Evolutionary conservation across 2,113 vertebrate genomes (phyloP).

Genomic region (Hemicordylus capensis): DNA sequence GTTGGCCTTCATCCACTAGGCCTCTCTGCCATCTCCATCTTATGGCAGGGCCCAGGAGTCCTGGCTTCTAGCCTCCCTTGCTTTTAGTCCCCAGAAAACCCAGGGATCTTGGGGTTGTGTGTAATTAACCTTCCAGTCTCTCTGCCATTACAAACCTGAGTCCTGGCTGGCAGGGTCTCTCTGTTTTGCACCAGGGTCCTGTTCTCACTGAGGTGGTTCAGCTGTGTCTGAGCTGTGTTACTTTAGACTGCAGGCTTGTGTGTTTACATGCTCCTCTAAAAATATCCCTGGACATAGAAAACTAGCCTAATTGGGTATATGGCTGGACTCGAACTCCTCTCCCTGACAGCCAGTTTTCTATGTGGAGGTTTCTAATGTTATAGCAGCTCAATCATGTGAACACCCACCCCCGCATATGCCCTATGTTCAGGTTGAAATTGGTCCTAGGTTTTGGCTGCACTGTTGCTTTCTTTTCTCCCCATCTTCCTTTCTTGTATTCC

Average conservation of each 20-base stretch:
- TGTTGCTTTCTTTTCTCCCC: background rate
- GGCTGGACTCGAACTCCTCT: background rate
- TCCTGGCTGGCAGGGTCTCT: background rate
- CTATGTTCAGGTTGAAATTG: background rate
- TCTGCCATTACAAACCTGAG: background rate
- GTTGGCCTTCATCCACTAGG: background rate
- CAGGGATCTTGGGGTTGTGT: background rate
- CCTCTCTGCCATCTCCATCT: background rate
- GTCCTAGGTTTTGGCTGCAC: no score
- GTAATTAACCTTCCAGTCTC: background rate
- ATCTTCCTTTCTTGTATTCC: background rate
- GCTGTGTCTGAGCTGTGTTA: background rate
- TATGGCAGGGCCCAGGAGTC: background rate
- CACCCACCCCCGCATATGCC: no score
- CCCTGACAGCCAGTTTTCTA: background rate
- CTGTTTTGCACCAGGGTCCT: background rate
- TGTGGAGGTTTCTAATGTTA: no score
- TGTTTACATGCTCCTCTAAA: background rate
- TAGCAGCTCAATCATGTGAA: background rate
- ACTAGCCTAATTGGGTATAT: background rate
- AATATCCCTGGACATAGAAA: background rate
- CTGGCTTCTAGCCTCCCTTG: no score
- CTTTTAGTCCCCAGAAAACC: background rate
- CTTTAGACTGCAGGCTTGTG: no score
- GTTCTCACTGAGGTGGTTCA: background rate